These are phyloP conservation scores for Prionailurus viverrinus DNA, from an alignment of 2,113 vertebrate species.

Conservation along the genomic window DNA sequence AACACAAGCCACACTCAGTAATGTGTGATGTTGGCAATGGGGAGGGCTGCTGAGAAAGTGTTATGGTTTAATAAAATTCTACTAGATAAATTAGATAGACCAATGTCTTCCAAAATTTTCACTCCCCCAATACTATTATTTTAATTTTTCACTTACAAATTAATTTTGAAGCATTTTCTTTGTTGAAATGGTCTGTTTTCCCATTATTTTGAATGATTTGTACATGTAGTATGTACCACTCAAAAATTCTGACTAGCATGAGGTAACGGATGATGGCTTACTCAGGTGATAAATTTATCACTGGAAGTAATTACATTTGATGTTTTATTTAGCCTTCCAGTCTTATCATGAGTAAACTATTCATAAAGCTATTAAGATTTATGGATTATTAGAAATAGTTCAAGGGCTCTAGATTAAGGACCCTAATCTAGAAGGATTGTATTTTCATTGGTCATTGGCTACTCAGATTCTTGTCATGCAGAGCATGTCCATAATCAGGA, in stretches of 20 bases:
- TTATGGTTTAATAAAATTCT: neutral
- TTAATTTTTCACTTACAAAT: neutral
- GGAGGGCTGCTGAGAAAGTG: neutral
- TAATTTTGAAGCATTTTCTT: conserved; percentile 47
- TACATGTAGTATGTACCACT: neutral
- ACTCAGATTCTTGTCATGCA: neutral
- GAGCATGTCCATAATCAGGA: neutral
- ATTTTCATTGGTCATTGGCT: neutral
- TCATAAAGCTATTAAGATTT: neutral
- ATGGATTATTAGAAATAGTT: neutral
- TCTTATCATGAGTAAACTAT: neutral
- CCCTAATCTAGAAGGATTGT: neutral
- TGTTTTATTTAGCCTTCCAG: conserved; percentile 45
- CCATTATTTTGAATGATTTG: neutral
- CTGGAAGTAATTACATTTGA: conserved; percentile 17
- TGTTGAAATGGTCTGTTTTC: conserved; percentile 27
- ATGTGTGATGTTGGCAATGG: neutral
- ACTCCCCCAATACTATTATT: neutral
- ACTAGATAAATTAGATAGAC: neutral
- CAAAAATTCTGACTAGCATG: conserved; percentile 9
- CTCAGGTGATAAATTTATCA: neutral
- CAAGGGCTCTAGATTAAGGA: neutral
- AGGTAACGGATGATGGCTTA: neutral
- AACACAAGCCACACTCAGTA: neutral
- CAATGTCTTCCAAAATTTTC: neutral